Percentiles rank a stretch among this genome's conserved stretches.
Evolutionary conservation across 2,113 vertebrate species (phyloP).

Genomic region (Thinocorus orbignyianus): DNA sequence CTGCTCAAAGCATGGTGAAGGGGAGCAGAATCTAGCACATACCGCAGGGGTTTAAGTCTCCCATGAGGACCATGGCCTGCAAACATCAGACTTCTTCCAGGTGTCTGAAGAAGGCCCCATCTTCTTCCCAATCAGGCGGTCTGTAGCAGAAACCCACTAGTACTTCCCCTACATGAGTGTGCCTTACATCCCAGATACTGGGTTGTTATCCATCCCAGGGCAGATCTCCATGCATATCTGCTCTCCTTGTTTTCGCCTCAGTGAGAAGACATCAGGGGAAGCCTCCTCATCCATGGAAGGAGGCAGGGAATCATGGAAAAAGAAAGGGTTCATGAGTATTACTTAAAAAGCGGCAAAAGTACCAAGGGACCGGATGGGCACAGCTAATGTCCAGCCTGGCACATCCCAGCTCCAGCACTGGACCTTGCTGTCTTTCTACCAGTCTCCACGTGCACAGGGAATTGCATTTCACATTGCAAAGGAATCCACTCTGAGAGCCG

Average conservation of each 20-base stretch:
- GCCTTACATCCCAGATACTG: not conserved
- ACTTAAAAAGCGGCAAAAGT: not conserved
- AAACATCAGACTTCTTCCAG: not conserved
- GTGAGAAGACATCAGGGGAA: not conserved
- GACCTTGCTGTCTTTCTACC: not conserved
- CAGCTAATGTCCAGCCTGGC: rapidly evolving
- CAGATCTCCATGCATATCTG: not conserved
- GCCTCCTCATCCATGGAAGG: not conserved
- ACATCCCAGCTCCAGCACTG: not conserved
- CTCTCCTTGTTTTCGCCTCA: not conserved
- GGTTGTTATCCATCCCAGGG: not conserved
- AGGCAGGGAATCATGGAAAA: not conserved
- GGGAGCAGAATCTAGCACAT: not conserved
- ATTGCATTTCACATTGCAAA: not conserved
- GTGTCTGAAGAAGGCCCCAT: not conserved
- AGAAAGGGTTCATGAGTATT: not conserved
- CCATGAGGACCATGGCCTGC: not conserved
- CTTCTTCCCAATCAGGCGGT: rapidly evolving
- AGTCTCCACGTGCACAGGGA: not conserved
- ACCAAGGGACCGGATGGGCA: not conserved
- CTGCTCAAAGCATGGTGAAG: not conserved
- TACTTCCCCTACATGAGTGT: not conserved
- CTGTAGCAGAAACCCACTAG: not conserved
- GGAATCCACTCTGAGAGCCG: not conserved
- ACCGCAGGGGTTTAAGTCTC: not conserved